Evolutionary conservation across 2,113 vertebrate genomes (phyloP), one percentile per base, ranked within the genome.

Genomic region (Orientallactaga bullata): DNA sequence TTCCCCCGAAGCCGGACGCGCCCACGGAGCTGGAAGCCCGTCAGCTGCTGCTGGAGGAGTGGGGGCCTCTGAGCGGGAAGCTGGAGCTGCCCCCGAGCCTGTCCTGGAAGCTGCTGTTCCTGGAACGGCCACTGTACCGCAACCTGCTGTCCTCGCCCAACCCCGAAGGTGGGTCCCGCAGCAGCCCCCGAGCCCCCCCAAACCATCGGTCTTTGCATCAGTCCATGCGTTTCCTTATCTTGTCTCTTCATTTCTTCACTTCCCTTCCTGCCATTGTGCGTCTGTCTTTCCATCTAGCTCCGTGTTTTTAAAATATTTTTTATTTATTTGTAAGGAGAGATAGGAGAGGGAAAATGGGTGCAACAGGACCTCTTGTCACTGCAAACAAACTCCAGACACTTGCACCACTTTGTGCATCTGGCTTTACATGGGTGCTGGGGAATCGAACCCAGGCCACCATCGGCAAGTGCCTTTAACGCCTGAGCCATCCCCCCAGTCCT

Each of bases 131-230:
- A 1, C 97, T 99, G 35, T 97, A 98, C 71, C 98, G 98, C 74
- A 99, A 99, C 91, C 86, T 99, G 3, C 97, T 99, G 95, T 98
- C 88, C 93, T 98, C 98, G 95, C 97, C 99, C 12, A 93, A 98
- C n/a, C 99, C 99, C 58, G 97, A 98, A 95, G 99, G 99, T 99
- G 95, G 68, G 89, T 9, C 15, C 4, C 3, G 28, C 42, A 47
- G 5, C 66, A 58, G 39, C 39, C 13, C 15, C 17, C 5, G 6
- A 21, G 5, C 39, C 23, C 1, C 1, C 79, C 20, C 13, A 4
- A 65, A 10, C 51, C 37, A 0, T 77, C 47, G 2, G 83, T 28
- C 83, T 72, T 35, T 7, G 28, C 80, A 1, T 28, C 78, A 63
- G 10, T 10, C 37, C 1, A 2, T 13, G 58, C 13, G 65, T 7